Conservation (phyloP, 2,113 vertebrate species). For the Heterochromis multidens region DNA sequence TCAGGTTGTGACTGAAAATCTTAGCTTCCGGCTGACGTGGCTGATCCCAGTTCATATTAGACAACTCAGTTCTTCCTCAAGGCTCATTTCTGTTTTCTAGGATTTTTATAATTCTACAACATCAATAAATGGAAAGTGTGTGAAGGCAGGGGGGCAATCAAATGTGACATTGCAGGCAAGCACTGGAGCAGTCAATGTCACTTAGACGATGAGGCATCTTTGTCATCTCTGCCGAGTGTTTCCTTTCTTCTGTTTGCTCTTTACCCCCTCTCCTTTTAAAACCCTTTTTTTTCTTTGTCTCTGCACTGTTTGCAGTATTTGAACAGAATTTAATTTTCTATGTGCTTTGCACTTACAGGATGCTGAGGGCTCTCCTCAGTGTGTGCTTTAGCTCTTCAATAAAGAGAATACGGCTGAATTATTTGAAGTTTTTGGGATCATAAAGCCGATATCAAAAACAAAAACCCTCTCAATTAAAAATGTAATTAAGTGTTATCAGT, state of each 20-base stretch:
- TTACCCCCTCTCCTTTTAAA: background rate
- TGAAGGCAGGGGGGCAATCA: background rate
- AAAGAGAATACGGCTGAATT: background rate
- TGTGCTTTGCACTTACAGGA: background rate
- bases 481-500: background rate
- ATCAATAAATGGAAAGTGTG: background rate
- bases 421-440: background rate
- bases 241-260: background rate
- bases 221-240: conserved; percentile 7
- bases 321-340: background rate
- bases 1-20: conserved; percentile 7
- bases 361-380: background rate
- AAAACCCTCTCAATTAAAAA: background rate
- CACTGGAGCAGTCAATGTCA: conserved; percentile 9
- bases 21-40: background rate
- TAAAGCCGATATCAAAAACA: background rate
- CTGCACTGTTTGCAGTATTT: background rate
- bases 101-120: conserved; percentile 2
- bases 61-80: background rate
- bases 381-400: background rate
- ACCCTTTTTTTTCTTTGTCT: background rate
- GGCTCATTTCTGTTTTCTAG: background rate
- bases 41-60: conserved; percentile 1
- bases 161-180: background rate
- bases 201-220: background rate